Evolutionary conservation across 2,113 vertebrate species (phyloP), one percentile per base, ranked within the genome.

Genomic region (Otis tarda): DNA sequence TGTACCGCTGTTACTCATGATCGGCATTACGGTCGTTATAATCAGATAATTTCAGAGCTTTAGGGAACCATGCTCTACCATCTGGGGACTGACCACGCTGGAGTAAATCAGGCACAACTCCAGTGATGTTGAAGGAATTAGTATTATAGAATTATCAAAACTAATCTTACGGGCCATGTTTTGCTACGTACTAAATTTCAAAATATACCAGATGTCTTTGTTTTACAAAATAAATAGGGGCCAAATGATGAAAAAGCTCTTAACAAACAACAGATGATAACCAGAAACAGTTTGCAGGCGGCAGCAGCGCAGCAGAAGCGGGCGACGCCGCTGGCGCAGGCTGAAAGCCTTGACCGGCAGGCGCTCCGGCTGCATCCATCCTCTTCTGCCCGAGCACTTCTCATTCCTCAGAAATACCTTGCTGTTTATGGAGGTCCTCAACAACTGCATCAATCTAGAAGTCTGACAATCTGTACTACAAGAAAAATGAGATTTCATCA

Each of bases 61-160:
- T 93, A 79, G 15, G 65, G 95, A 89, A 57, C 89, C 90, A 92
- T 57, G 94, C 92, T 93, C 90, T 94, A 76, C 94, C 92, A 96
- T 94, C 80, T 73, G 61, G 94, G 77, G 88, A 68, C 80, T 61
- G 69, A 50, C 53, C 76, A 79, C 0, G 3, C 53, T 57, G 35
- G 60, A 78, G 25, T 61, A 94, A 90, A 92, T 82, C 86, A 94
- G 73, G 63, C 6, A 0, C 65, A 76, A 76, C 14, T 37, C 63
- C 43, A 53, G 0, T 81, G 31, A 75, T 31, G 68, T 8, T 67
- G 65, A 69, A 67, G 52, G 83, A 87, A 87, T 84, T 89, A 61
- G 59, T 16, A 60, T 55, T 83, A 67, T 77, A 63, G 83, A 94
- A 74, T 43, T 19, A 83, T 39, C 0, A 0, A 55, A 81, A 73